Percentiles rank a stretch among this genome's conserved stretches.
These are phyloP conservation scores for Drosophila flavopinicola DNA, from an alignment of 2,888 invertebrate genomes.

Conservation along the genomic window DNA sequence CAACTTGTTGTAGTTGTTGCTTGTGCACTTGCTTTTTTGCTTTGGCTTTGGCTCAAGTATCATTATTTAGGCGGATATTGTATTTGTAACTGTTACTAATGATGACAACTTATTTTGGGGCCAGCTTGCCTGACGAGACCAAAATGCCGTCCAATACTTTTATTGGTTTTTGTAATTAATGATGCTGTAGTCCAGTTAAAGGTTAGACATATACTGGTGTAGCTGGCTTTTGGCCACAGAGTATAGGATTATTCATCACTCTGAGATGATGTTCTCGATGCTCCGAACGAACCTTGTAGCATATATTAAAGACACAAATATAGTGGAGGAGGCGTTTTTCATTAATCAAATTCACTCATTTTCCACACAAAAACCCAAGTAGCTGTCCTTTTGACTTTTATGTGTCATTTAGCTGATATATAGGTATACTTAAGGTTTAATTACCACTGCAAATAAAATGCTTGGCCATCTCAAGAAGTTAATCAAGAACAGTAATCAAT, in stretches of 20 bases:
- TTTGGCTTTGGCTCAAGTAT: background rate
- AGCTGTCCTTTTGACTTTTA: constrained; percentile 47
- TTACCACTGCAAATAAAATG: too few relatives aligned
- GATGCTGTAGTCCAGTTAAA: constrained; percentile 43
- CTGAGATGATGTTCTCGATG: constrained; percentile 3
- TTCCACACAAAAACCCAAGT: constrained; percentile 6
- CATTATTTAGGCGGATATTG: constrained; percentile 28
- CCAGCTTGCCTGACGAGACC: constrained; percentile 27
- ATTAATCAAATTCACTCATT: constrained; percentile 58
- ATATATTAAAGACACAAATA: constrained; percentile 1
- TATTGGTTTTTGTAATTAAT: constrained; percentile 78
- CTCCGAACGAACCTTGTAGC: too few relatives aligned
- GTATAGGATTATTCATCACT: background rate
- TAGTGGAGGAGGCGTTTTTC: constrained; percentile 19
- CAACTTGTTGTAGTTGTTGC: constrained; percentile 41
- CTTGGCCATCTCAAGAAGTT: too few relatives aligned
- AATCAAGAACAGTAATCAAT: too few relatives aligned
- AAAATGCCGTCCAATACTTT: constrained; percentile 50
- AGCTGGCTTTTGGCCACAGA: constrained; percentile 28
- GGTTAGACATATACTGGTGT: constrained; percentile 4
- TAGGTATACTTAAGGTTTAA: too few relatives aligned
- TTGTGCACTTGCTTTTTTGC: constrained; percentile 7
- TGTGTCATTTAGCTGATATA: constrained; percentile 36
- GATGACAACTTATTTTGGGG: constrained; percentile 72
- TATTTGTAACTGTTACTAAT: constrained; percentile 64